Percentiles rank a stretch among this genome's conserved stretches.
Conservation (phyloP, 2,888 invertebrate genomes). For the Melanostoma scalare region DNA sequence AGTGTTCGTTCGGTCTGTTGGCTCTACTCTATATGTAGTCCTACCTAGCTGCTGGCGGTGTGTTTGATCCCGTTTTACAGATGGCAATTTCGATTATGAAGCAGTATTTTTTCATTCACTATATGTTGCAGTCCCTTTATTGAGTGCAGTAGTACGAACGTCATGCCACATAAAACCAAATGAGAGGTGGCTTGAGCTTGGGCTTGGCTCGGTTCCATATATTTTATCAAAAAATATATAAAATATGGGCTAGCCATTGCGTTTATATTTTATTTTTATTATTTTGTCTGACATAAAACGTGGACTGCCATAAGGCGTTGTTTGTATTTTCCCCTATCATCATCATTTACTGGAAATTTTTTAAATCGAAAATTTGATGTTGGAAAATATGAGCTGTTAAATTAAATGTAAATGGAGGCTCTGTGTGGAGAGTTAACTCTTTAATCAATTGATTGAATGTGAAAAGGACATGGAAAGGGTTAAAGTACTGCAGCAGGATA, state of each 20-base stretch:
- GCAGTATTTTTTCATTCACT: too few species aligned
- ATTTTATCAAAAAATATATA: not conserved
- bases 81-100: slow-evolving; percentile 51
- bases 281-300: not conserved
- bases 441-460: too few species aligned
- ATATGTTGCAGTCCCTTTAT: slow-evolving; percentile 1
- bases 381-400: not conserved
- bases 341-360: slow-evolving; percentile 5
- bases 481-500: too few species aligned
- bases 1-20: slow-evolving; percentile 30
- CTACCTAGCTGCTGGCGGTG: not conserved
- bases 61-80: slow-evolving; percentile 28
- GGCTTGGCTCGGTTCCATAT: too few species aligned
- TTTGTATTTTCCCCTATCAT: slow-evolving; percentile 9
- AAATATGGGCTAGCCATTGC: not conserved
- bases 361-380: slow-evolving; percentile 1
- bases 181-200: not conserved
- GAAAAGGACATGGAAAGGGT: too few species aligned
- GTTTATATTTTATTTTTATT: not conserved
- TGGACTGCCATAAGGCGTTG: slow-evolving; percentile 15
- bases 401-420: too few species aligned
- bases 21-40: too few species aligned
- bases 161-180: slow-evolving; percentile 44
- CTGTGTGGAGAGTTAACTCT: too few species aligned
- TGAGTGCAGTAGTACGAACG: slow-evolving; percentile 4